Conservation (phyloP, 2,797 vertebrate species). For the Tragelaphus oryx region DNA sequence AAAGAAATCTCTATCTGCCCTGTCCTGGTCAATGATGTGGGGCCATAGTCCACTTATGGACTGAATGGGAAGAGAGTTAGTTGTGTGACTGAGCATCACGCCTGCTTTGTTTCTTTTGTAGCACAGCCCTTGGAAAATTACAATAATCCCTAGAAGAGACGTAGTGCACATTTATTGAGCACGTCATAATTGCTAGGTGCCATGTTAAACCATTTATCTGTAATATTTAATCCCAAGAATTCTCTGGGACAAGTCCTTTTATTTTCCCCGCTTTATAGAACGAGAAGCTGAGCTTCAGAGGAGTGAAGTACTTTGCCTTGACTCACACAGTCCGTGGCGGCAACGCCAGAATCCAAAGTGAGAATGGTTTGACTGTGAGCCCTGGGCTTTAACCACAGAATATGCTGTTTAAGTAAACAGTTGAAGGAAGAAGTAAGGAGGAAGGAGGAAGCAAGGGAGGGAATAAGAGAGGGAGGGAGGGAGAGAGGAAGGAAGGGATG, state of each 20-base stretch:
- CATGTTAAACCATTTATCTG: background rate
- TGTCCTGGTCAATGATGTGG: background rate
- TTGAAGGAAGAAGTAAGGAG: background rate
- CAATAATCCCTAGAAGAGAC: background rate
- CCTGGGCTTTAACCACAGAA: background rate
- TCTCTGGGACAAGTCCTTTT: background rate
- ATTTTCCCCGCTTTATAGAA: background rate
- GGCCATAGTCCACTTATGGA: background rate
- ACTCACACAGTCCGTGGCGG: background rate
- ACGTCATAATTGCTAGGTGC: background rate
- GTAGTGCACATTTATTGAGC: background rate
- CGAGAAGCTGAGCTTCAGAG: background rate
- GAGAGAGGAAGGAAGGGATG: background rate
- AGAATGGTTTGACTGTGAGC: background rate
- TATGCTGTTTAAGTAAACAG: background rate
- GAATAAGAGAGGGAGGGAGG: background rate
- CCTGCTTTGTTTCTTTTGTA: accelerated
- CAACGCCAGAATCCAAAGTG: background rate
- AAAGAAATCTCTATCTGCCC: background rate
- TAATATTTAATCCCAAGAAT: background rate
- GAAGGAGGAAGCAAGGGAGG: background rate
- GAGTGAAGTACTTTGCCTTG: background rate
- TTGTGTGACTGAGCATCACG: accelerated
- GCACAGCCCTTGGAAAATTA: background rate
- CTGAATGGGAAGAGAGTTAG: background rate